Evolutionary conservation across 2,797 vertebrate genomes (phyloP), one percentile per base, ranked within the genome.

Genomic region (Coranthus polyacanthus): DNA sequence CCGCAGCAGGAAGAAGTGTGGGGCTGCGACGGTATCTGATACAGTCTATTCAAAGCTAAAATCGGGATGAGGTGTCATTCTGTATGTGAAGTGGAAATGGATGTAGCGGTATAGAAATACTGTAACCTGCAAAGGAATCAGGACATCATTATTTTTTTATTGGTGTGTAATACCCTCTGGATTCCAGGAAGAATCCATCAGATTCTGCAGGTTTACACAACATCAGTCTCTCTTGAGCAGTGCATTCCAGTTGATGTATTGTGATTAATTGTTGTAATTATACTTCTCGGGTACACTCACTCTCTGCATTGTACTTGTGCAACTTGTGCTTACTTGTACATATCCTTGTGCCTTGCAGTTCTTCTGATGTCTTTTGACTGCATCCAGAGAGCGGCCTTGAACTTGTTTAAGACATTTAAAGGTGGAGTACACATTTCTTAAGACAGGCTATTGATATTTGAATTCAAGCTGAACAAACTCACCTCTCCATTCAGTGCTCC

Each of bases 181-280:
- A 63, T 43, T 51, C 38, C 10, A 49, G 21, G n/a, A 17, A 2
- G 36, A 22, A 20, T 10, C 46, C 38, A 20, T 62, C 44, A 37
- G 50, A 47, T 45, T 53, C 54, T 57, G 16, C 29, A 12, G 12
- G 13, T 43, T 55, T 54, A 6, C 62, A 60, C 65, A 24, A 68
- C 59, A 78, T 81, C 79, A 62, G 18, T 84, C 68, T 75, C 24
- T 66, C 34, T 21, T 74, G 55, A 56, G 38, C 22, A 7, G 56
- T 22, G 18, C 32, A 38, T 69, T 63, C 64, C 38, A 37, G 24
- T 53, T 41, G 66, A 64, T 70, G 21, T 36, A 55, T 74, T 70
- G 51, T 75, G 71, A 83, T 78, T 60, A 69, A 75, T 22, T 76
- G 56, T 57, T 56, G 66, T 72, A 73, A 82, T 82, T 72, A n/a